Evolutionary conservation across 2,888 invertebrate genomes (phyloP).

Genomic region (Resseliella maxima): DNA sequence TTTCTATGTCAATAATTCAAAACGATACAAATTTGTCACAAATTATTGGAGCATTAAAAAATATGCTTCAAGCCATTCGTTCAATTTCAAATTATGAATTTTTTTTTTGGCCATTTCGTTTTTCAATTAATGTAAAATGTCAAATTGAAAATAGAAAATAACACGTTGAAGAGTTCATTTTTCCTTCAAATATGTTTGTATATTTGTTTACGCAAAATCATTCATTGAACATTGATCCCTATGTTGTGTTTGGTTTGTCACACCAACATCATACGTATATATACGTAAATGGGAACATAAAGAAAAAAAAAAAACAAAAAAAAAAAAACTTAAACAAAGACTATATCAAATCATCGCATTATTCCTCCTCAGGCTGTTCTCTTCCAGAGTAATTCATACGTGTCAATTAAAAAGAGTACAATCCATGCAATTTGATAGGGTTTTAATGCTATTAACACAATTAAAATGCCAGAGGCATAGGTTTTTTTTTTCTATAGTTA

Average conservation of each 20-base stretch:
- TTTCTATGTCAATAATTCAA: neutral
- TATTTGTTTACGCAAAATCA: neutral
- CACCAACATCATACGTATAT: neutral
- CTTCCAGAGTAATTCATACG: neutral
- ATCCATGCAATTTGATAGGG: neutral
- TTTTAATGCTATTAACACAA: neutral
- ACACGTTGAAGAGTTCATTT: too few species aligned
- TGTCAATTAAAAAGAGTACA: constrained; percentile 8
- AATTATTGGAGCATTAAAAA: neutral
- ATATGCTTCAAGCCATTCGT: neutral
- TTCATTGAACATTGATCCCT: neutral
- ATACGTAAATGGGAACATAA: neutral
- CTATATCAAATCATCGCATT: neutral
- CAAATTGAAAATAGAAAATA: too few species aligned
- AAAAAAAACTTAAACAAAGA: neutral
- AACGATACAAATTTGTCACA: neutral
- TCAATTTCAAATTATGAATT: neutral
- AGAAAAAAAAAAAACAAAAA: neutral
- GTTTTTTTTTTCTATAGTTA: too few species aligned
- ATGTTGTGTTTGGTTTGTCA: neutral
- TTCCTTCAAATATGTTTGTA: neutral
- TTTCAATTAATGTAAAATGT: neutral
- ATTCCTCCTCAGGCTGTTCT: neutral
- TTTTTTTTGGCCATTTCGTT: too few species aligned
- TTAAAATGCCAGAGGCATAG: neutral